A percentile compares a stretch with the other conserved stretches of the same genome.
These are phyloP conservation scores for Tragelaphus oryx DNA, from an alignment of 2,797 vertebrate genomes.

Conservation along the genomic window DNA sequence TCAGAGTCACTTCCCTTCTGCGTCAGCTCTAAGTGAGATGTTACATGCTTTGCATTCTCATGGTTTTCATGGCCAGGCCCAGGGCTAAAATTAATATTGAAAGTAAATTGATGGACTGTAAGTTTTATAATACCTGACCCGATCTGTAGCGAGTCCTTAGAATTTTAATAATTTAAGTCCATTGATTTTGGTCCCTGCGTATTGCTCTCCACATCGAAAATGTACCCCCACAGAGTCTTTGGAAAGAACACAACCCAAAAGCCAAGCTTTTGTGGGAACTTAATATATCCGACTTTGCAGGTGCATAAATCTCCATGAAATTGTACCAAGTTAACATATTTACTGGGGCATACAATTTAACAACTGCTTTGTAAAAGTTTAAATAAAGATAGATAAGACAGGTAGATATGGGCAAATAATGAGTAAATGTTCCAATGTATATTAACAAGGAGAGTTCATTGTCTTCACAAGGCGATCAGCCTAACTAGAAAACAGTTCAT, in stretches of 20 bases:
- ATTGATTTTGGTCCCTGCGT: slow-evolving; percentile 57
- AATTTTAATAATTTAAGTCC: slow-evolving; percentile 66
- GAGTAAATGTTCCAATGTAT: slow-evolving; percentile 52
- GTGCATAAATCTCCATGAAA: slow-evolving; percentile 75
- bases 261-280: slow-evolving; percentile 60
- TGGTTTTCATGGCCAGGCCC: slow-evolving; percentile 19
- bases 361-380: slow-evolving; percentile 69
- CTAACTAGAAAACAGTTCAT: slow-evolving; percentile 62
- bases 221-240: slow-evolving; percentile 50
- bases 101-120: slow-evolving; percentile 54
- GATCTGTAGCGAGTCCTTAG: background rate
- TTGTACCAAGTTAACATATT: slow-evolving; percentile 66
- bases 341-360: slow-evolving; percentile 69
- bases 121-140: slow-evolving; percentile 50
- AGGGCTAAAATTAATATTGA: slow-evolving; percentile 54
- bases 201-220: slow-evolving; percentile 32
- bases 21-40: slow-evolving; percentile 55
- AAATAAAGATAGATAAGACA: slow-evolving; percentile 52
- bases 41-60: slow-evolving; percentile 42
- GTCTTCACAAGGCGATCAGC: slow-evolving; percentile 32
- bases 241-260: slow-evolving; percentile 55
- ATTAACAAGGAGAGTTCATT: slow-evolving; percentile 54
- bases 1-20: slow-evolving; percentile 66
- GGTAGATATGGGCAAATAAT: slow-evolving; percentile 65
- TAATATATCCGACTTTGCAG: slow-evolving; percentile 65